Conservation (phyloP, 2,113 vertebrate species). For the Myrmophylax atrothorax region DNA sequence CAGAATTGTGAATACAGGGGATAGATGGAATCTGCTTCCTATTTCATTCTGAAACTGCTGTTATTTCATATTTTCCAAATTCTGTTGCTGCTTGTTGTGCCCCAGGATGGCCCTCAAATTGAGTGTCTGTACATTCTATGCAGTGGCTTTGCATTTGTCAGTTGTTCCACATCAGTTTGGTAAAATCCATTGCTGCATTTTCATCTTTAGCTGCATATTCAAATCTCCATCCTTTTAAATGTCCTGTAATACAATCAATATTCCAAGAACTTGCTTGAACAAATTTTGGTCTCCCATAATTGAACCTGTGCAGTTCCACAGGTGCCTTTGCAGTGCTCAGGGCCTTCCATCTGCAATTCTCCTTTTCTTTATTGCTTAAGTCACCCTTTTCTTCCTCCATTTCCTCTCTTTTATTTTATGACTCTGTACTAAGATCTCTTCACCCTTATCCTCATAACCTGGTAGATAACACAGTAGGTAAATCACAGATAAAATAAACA, state of each 20-base stretch:
- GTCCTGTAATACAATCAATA: neutral
- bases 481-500: neutral
- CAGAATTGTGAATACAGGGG: neutral
- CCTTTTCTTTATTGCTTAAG: neutral
- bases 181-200: neutral
- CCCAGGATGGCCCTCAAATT: neutral
- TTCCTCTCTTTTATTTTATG: neutral
- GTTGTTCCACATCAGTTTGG: neutral
- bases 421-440: neutral
- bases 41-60: neutral
- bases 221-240: neutral
- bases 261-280: neutral
- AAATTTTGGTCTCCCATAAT: neutral
- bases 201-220: neutral
- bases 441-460: neutral
- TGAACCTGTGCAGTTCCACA: neutral
- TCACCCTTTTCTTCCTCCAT: neutral
- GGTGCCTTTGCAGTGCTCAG: neutral
- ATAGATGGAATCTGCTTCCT: neutral
- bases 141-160: neutral
- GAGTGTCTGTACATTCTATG: neutral
- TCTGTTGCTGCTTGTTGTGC: neutral
- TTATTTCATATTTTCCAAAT: neutral
- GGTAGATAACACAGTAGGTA: neutral
- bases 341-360: neutral